Percentiles rank a stretch among this genome's conserved stretches.
Conservation (phyloP, 2,113 vertebrate species). For the Ophthalmolycus amberensis region DNA sequence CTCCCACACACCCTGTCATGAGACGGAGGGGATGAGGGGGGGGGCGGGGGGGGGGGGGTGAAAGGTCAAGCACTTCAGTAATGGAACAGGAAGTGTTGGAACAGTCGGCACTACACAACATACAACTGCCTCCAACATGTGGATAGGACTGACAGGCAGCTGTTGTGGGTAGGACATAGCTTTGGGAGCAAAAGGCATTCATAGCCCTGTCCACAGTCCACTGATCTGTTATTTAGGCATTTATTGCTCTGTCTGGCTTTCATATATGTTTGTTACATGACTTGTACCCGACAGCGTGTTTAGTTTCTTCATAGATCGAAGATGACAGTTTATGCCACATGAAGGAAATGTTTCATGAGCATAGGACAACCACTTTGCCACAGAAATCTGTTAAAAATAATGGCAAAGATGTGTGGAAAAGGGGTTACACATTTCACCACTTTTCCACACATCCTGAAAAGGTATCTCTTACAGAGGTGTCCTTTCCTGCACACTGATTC, state of each 20-base stretch:
- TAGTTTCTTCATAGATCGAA: constrained; percentile 15
- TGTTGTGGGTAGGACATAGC: constrained; percentile 70
- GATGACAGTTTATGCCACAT: neutral
- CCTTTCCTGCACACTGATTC: constrained; percentile 49
- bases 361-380: constrained; percentile 6
- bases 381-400: constrained; percentile 19
- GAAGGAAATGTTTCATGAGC: constrained; percentile 11
- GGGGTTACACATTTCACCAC: constrained; percentile 53
- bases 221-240: constrained; percentile 51
- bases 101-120: constrained; percentile 75
- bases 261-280: constrained; percentile 34
- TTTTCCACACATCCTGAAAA: constrained; percentile 59
- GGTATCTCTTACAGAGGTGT: constrained; percentile 52
- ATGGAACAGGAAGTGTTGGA: constrained; percentile 83
- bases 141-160: constrained; percentile 80
- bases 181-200: constrained; percentile 59
- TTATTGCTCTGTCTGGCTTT: constrained; percentile 44
- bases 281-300: neutral
- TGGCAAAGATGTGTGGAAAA: constrained; percentile 30
- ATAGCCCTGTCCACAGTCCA: constrained; percentile 36
- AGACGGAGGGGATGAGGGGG: constrained; percentile 40
- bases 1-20: constrained; percentile 77
- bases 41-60: constrained; percentile 63
- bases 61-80: constrained; percentile 82
- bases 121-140: constrained; percentile 78